Evolutionary conservation across 2,113 vertebrate species (phyloP), one percentile per base, ranked within the genome.

Genomic region (Anolis sagrei): DNA sequence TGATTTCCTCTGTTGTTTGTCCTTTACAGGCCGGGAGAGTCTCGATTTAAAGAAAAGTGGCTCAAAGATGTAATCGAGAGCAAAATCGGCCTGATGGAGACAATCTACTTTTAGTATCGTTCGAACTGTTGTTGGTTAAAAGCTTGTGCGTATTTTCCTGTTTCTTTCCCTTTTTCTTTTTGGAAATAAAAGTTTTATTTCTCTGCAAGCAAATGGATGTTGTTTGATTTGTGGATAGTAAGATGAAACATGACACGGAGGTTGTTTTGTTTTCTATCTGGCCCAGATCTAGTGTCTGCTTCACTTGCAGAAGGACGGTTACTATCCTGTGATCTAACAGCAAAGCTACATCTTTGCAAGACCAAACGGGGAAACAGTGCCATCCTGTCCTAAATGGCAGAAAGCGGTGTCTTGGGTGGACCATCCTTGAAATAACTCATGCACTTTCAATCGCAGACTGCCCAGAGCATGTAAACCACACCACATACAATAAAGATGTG

Each of bases 1-100:
- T 51, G 19, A 54, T 66, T 68, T 79, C 29, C 2, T 3, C 25
- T 68, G 2, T 84, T 92, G 36, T 90, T 89, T 36, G 87, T 74
- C 92, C 82, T 82, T 76, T 72, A 29, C 89, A 97, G 96, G 89
- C 93, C 95, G 87, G 96, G 92, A 85, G 48, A 75, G 48, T 86
- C 78, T 88, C 87, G 75, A 32, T 95, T 96, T 89, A 93, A 92
- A 93, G 93, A 96, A 89, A 92, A 94, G 54, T 95, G 95, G 94
- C 92, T 95, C 82, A 95, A 91, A 69, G 92, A 97, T 51, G 89
- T 96, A 0, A 89, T 92, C 85, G 93, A 96, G 88, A 93, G 89
- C 89, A 97, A 96, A 91, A n/a, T 85, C 34, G 58, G 7, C 10
- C 76, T 96, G 83, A 79, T 86, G 74, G 83, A 94, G 54, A 88